phyloP scores from a whole-genome alignment of 2,888 invertebrate genomes.

The Erannis defoliaria region DNA sequence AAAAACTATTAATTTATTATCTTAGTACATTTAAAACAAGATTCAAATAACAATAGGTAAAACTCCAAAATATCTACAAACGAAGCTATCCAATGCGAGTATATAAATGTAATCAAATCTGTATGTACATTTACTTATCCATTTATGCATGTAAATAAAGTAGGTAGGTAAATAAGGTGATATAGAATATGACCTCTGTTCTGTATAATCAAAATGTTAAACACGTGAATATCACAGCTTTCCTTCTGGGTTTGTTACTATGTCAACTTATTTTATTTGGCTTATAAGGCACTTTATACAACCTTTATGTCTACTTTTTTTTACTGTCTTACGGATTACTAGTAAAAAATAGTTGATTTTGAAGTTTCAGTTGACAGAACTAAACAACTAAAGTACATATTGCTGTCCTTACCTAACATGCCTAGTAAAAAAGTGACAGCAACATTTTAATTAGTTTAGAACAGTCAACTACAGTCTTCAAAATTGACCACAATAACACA shows the following conservation, averaged over 20 bases:
- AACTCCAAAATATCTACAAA: slow-evolving; percentile 9
- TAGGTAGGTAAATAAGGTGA: slow-evolving; percentile 40
- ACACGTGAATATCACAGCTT: slow-evolving; percentile 57
- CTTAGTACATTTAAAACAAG: neutral
- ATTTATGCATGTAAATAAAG: slow-evolving; percentile 18
- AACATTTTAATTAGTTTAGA: too few relatives aligned
- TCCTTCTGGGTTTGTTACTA: slow-evolving; percentile 25
- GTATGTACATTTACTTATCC: slow-evolving; percentile 19
- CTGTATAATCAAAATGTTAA: slow-evolving; percentile 53
- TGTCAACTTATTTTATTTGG: slow-evolving; percentile 13
- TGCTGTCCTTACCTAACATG: too few relatives aligned
- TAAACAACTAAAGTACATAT: too few relatives aligned
- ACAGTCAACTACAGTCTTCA: too few relatives aligned
- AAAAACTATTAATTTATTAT: neutral
- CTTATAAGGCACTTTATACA: slow-evolving; percentile 38
- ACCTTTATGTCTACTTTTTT: slow-evolving; percentile 17
- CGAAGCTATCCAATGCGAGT: neutral
- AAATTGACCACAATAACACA: too few relatives aligned
- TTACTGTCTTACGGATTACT: neutral
- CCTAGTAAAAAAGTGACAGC: too few relatives aligned
- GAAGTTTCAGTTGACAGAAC: too few relatives aligned
- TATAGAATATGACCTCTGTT: slow-evolving; percentile 59
- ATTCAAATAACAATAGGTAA: slow-evolving; percentile 9
- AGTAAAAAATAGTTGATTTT: neutral
- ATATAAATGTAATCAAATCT: slow-evolving; percentile 10